Evolutionary conservation across 2,888 invertebrate genomes (phyloP).

Genomic region (Brachypalpus laphriformis): DNA sequence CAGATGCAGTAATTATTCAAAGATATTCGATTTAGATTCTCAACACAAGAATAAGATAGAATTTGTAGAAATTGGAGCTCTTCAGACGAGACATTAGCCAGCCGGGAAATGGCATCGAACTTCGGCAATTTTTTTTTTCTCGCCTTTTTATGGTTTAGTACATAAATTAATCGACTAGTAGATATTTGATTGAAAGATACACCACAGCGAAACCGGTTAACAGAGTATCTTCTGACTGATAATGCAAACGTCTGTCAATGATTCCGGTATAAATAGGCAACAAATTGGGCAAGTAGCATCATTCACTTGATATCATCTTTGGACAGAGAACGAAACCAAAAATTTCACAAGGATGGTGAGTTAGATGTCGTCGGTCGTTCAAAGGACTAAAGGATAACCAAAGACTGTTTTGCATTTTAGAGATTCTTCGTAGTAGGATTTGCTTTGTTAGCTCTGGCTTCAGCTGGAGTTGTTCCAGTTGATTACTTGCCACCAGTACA

Average conservation of each 20-base stretch:
- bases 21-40: neutral
- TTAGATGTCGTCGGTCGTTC: neutral
- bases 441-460: constrained; percentile 42
- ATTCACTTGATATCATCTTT: constrained; percentile 57
- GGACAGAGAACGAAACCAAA: constrained; percentile 21
- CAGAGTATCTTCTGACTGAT: constrained; percentile 8
- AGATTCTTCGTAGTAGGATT: constrained; percentile 56
- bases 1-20: constrained; percentile 26
- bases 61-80: neutral
- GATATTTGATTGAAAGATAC: constrained; percentile 9
- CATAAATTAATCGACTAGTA: constrained; percentile 10
- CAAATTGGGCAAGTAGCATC: constrained; percentile 31
- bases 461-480: constrained; percentile 34
- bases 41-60: neutral
- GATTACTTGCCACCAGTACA: constrained; percentile 62
- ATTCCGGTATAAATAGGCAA: constrained; percentile 45
- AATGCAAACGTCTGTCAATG: neutral
- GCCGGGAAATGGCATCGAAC: constrained; percentile 42
- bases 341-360: constrained; percentile 55
- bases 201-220: constrained; percentile 12
- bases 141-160: neutral
- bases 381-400: neutral
- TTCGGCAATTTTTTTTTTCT: neutral
- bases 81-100: neutral
- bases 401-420: constrained; percentile 10